Evolutionary conservation across 2,888 invertebrate genomes (phyloP), one percentile per base, ranked within the genome.

Genomic region (Apoda limacodes): DNA sequence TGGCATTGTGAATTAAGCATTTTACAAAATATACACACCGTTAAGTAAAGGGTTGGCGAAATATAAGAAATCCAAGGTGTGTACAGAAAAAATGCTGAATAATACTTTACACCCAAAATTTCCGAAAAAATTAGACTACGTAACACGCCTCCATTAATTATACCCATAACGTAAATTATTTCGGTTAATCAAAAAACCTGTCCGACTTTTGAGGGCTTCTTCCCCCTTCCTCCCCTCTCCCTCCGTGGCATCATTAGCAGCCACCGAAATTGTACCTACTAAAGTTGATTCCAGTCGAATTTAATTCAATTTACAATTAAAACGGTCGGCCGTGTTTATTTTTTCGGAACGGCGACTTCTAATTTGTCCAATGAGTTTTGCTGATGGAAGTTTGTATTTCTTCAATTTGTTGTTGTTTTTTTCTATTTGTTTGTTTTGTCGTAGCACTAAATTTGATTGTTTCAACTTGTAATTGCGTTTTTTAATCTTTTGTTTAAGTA

Each of bases 261-360:
- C 60, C 58, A 46, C 48, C 51, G 41, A 52, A 59, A 52, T 52
- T 48, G 52, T 50, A 51, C 50, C 50, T 50, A 54, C 56, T 56
- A 57, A 65, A 68, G 60, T 69, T 66, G 64, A 72, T 70, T 69
- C 59, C 53, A 44, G 50, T 50, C 61, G 52, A 62, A 65, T 74
- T 67, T 70, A 74, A 75, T 74, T 74, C 64, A 71, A 75, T 75
- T 72, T 61, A 65, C 71, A 75, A 74, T 74, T 75, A 71, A 70
- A 72, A 60, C 55, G 51, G 48, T 50, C 52, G 48, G 32, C 50
- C 52, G 48, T 69, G 69, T 75, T 72, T 72, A 66, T 64, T 65
- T 68, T 66, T 64, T 64, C 59, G 57, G 54, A 39, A 52, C 51
- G 56, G 50, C 50, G 53, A 50, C 51, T 58, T 55, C 58, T 64